A percentile compares a stretch with the other conserved stretches of the same genome.
Evolutionary conservation across 2,797 vertebrate genomes (phyloP).

Genomic region (Mus spretus): DNA sequence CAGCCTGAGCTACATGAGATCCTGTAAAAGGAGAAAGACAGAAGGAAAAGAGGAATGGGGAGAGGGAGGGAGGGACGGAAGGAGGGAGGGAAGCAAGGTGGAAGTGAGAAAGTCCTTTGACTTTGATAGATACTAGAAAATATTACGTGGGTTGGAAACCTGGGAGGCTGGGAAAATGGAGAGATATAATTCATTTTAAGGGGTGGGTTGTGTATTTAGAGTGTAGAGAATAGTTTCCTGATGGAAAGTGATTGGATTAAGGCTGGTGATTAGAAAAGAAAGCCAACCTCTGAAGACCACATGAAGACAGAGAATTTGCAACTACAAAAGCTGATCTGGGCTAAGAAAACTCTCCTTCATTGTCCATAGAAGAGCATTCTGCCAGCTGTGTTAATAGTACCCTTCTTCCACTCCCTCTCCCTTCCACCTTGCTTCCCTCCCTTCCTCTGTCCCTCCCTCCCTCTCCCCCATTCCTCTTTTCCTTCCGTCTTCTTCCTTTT

Average conservation of each 20-base stretch:
- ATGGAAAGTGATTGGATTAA: slow-evolving; percentile 54
- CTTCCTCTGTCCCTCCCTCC: accelerated
- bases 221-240: slow-evolving; percentile 56
- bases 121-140: slow-evolving; percentile 57
- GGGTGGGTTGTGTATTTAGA: slow-evolving; percentile 30
- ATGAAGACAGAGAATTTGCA: slow-evolving; percentile 19
- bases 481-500: background rate
- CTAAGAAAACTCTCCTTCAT: background rate
- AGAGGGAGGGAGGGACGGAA: too few relatives aligned
- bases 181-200: slow-evolving; percentile 57
- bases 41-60: too few relatives aligned
- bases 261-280: background rate
- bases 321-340: slow-evolving; percentile 52
- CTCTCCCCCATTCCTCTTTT: too few relatives aligned
- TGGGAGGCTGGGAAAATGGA: slow-evolving; percentile 13
- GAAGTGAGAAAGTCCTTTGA: background rate
- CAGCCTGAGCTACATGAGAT: background rate
- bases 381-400: background rate
- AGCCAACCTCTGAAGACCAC: background rate
- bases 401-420: background rate
- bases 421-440: accelerated
- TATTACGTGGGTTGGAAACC: slow-evolving; percentile 54
- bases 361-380: background rate
- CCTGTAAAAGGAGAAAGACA: background rate
- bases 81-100: accelerated